Conservation (phyloP, 2,888 invertebrate genomes). For the Drosophila cracens region DNA sequence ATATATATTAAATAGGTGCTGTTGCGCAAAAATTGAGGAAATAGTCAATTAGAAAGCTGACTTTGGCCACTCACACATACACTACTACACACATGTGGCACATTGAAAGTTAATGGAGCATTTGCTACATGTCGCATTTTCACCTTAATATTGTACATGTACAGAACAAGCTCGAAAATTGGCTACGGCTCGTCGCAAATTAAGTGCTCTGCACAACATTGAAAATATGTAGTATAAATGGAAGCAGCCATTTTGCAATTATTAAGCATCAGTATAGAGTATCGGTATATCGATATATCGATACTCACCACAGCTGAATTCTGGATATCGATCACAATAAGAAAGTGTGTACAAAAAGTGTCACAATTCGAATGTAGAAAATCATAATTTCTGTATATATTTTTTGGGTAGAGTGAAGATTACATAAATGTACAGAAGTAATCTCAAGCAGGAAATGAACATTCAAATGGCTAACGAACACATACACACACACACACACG, state of each 20-base stretch:
- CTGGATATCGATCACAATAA: background rate
- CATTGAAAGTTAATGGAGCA: constrained; percentile 50
- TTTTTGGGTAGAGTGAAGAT: constrained; percentile 18
- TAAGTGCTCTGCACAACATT: constrained; percentile 8
- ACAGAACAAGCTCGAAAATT: background rate
- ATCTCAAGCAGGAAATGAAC: constrained; percentile 64
- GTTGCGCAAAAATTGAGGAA: constrained; percentile 48
- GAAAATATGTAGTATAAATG: background rate
- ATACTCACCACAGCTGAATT: no score
- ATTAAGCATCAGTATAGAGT: background rate
- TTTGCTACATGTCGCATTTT: constrained; percentile 16
- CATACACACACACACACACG: constrained; percentile 9
- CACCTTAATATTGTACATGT: constrained; percentile 1
- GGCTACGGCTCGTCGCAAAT: constrained; percentile 1
- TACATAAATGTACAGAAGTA: constrained; percentile 49
- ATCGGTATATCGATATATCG: background rate
- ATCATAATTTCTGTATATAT: constrained; percentile 21
- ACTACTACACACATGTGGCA: constrained; percentile 8
- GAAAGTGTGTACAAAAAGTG: constrained; percentile 2
- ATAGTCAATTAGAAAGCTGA: constrained; percentile 52
- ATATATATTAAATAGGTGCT: constrained; percentile 21
- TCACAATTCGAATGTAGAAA: constrained; percentile 19
- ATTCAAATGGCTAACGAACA: constrained; percentile 49
- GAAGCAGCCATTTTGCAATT: background rate
- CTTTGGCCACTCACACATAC: constrained; percentile 10